Percentiles rank a stretch among this genome's conserved stretches.
These are phyloP conservation scores for Pluvianellus socialis DNA, from an alignment of 2,113 vertebrate genomes.

Conservation along the genomic window DNA sequence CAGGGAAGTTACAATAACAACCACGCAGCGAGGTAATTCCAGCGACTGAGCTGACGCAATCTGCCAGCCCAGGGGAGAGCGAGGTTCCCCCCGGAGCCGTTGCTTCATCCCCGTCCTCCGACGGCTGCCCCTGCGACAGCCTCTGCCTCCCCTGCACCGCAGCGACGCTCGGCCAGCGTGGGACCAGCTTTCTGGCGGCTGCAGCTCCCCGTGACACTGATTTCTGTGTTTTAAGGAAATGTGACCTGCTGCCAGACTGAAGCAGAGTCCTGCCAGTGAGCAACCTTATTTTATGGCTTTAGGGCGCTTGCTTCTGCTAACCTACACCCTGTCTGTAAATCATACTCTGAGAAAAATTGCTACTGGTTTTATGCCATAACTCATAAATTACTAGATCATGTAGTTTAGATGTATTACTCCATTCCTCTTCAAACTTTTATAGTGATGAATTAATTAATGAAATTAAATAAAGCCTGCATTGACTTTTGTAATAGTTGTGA, in stretches of 20 bases:
- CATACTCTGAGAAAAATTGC: not conserved
- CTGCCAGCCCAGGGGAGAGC: fast-evolving
- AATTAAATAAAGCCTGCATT: not conserved
- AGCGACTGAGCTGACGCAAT: fast-evolving
- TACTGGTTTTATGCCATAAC: not conserved
- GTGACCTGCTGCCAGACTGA: not conserved
- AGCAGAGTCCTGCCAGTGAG: not conserved
- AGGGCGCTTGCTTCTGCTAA: not conserved
- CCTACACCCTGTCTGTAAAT: not conserved
- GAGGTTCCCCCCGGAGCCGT: not conserved
- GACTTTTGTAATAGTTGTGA: not conserved
- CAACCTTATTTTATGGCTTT: not conserved
- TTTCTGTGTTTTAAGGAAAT: not conserved
- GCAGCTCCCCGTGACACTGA: not conserved
- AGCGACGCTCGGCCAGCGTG: not conserved
- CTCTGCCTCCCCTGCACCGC: not conserved
- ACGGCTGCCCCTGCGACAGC: fast-evolving
- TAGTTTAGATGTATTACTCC: not conserved
- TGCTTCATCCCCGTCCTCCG: fast-evolving
- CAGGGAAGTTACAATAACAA: not conserved
- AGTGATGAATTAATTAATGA: not conserved
- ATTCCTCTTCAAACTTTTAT: not conserved
- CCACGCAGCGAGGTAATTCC: not conserved
- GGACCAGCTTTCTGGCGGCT: not conserved
- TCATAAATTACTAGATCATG: not conserved